Evolutionary conservation across 2,113 vertebrate genomes (phyloP).

Genomic region (Xyrauchen texanus): DNA sequence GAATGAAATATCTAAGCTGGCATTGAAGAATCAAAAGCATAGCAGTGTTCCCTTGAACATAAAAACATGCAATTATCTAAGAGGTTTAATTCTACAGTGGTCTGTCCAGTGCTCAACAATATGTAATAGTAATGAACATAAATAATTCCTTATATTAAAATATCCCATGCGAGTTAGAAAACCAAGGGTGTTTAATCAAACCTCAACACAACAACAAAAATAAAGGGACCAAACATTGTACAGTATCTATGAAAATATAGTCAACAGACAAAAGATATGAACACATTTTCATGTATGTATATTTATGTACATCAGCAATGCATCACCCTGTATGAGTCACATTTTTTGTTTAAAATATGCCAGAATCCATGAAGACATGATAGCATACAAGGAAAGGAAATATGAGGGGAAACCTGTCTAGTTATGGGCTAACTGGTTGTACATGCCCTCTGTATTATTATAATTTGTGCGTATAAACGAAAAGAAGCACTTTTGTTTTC

Average conservation of each 20-base stretch:
- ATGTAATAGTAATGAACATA: slow-evolving; percentile 58
- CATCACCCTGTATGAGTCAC: slow-evolving; percentile 71
- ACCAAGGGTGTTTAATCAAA: slow-evolving; percentile 42
- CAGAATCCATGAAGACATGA: slow-evolving; percentile 52
- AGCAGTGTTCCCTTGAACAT: slow-evolving; percentile 47
- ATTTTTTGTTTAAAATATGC: slow-evolving; percentile 69
- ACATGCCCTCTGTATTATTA: slow-evolving; percentile 29
- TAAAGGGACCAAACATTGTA: slow-evolving; percentile 61
- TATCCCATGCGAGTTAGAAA: slow-evolving; percentile 72
- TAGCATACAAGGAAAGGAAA: slow-evolving; percentile 49
- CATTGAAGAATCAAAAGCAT: slow-evolving; percentile 43
- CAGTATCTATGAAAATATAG: slow-evolving; percentile 72
- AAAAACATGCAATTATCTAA: slow-evolving; percentile 63
- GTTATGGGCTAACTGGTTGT: slow-evolving; percentile 43
- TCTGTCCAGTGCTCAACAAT: slow-evolving; percentile 62
- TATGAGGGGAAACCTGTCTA: slow-evolving; percentile 28
- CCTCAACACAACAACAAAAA: slow-evolving; percentile 59
- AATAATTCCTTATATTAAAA: slow-evolving; percentile 65
- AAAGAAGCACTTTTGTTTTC: slow-evolving; percentile 56
- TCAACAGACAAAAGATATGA: slow-evolving; percentile 71
- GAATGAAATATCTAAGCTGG: neutral
- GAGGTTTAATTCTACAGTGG: slow-evolving; percentile 61
- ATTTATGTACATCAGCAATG: slow-evolving; percentile 70
- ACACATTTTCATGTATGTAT: slow-evolving; percentile 71
- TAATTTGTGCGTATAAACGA: slow-evolving; percentile 42